phyloP scores from a whole-genome alignment of 2,113 vertebrate genomes.

The Poecile atricapillus region DNA sequence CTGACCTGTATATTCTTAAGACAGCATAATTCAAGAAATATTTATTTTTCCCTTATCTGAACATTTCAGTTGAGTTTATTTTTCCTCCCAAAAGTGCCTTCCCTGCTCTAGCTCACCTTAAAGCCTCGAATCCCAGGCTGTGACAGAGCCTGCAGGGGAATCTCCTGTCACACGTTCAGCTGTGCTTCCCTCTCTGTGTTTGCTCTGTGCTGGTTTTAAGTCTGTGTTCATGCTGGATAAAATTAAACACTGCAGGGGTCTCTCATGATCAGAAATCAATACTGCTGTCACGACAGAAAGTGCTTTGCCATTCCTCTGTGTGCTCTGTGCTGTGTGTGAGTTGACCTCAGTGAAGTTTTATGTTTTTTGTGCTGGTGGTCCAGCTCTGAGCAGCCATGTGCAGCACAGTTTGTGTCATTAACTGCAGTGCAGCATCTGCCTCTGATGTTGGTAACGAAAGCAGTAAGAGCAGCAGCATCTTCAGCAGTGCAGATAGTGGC shows the following conservation, averaged over 20 bases:
- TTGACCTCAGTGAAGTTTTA: not conserved
- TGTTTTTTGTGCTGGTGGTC: not conserved
- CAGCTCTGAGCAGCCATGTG: not conserved
- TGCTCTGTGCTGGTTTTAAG: not conserved
- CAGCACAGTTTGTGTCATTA: not conserved
- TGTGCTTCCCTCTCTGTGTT: not conserved
- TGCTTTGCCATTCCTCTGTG: not conserved
- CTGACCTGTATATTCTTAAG: not conserved
- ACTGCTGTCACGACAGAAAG: not conserved
- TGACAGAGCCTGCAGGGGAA: not conserved
- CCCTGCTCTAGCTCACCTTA: not conserved
- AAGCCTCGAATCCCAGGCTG: not conserved
- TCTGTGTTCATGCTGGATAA: not conserved
- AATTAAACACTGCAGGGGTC: fast-evolving
- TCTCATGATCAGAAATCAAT: not conserved
- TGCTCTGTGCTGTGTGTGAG: not conserved
- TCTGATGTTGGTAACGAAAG: not conserved
- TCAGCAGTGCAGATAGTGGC: not conserved
- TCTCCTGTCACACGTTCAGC: fast-evolving
- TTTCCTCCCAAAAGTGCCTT: fast-evolving
- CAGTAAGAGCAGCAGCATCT: not conserved
- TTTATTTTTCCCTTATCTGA: not conserved
- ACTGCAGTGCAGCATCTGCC: not conserved
- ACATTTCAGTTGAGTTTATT: not conserved
- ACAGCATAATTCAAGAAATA: constrained; percentile 31